Percentiles rank a stretch among this genome's conserved stretches.
These are phyloP conservation scores for Baccha elongata DNA, from an alignment of 2,888 invertebrate species.

Conservation along the genomic window DNA sequence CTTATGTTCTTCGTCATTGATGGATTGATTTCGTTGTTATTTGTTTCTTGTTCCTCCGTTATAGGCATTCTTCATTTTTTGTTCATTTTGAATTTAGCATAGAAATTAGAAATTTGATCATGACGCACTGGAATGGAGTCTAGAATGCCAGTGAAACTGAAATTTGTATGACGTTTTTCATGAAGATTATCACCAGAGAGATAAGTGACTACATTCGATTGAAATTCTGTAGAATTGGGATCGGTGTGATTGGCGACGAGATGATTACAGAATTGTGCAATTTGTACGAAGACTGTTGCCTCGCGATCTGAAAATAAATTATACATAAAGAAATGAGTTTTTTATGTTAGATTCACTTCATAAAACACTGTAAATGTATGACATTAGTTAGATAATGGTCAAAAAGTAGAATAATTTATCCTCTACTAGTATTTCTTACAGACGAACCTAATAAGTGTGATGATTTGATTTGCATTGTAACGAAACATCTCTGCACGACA, in stretches of 20 bases:
- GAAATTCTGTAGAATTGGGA: constrained; percentile 81
- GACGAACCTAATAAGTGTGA: no score
- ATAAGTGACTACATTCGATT: constrained; percentile 87
- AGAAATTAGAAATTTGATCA: constrained; percentile 92
- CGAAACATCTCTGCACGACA: no score
- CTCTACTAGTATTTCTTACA: no score
- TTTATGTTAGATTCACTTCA: no score
- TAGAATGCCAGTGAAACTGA: constrained; percentile 90
- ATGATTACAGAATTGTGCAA: constrained; percentile 82
- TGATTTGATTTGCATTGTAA: no score
- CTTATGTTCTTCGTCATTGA: constrained; percentile 71
- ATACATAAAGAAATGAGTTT: not conserved
- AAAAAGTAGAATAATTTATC: no score
- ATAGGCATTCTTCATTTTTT: constrained; percentile 79
- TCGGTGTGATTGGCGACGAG: constrained; percentile 83
- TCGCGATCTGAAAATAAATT: constrained; percentile 79
- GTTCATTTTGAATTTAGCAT: constrained; percentile 91
- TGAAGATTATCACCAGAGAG: constrained; percentile 86
- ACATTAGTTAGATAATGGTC: no score
- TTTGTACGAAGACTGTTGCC: constrained; percentile 81
- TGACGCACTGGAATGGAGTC: constrained; percentile 91
- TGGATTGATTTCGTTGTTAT: constrained; percentile 65
- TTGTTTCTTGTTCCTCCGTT: constrained; percentile 70
- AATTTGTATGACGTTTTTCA: constrained; percentile 83
- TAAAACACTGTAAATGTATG: no score